Evolutionary conservation across 23 tunicate genomes (phyloP), one percentile per base, ranked within the genome.

Genomic region (Halocynthia aurantium): DNA sequence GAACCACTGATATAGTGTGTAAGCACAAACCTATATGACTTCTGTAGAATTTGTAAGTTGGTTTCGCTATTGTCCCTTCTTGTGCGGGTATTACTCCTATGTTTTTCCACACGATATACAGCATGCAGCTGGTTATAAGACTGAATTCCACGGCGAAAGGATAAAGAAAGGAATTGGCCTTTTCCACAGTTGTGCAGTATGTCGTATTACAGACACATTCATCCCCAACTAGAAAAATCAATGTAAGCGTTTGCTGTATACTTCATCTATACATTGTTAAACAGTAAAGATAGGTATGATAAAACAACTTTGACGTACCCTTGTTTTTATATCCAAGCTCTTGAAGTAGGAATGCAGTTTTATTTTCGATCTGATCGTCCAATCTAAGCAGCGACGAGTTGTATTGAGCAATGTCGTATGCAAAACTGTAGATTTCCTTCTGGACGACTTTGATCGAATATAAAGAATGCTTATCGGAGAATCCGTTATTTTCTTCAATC

Each of bases 121-220:
- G 31, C 70, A 65, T 20, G 17, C 70, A 65, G 17, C 70, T 65
- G 70, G 70, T 49, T 0, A 65, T 65, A 44, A 65, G 17, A 15
- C 70, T 65, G 17, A 65, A 65, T 6, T 65, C 70, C 22, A 65
- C 31, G 10, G 31, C 70, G 31, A 65, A 65, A 5, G 70, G 70
- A 65, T 65, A 65, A 8, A 65, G 17, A 15, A 65, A 65, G 22
- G 70, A 44, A 20, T 65, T 40, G 0, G 18, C 70, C 15, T 40
- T 20, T 9, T 65, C 10, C 31, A 65, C 18, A 15, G 70, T 15
- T 0, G 22, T 49, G 31, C 70, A 65, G 17, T 65, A 65, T 8
- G 10, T 15, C 18, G 15, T 40, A 15, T 11, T 15, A 15, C 70
- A 65, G 31, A 49, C 6, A 15, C 70, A 65, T 20, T 65, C 31